A percentile compares a stretch with the other conserved stretches of the same genome.
Evolutionary conservation across 2,113 vertebrate genomes (phyloP).

Genomic region (Epinephelus fuscoguttatus): DNA sequence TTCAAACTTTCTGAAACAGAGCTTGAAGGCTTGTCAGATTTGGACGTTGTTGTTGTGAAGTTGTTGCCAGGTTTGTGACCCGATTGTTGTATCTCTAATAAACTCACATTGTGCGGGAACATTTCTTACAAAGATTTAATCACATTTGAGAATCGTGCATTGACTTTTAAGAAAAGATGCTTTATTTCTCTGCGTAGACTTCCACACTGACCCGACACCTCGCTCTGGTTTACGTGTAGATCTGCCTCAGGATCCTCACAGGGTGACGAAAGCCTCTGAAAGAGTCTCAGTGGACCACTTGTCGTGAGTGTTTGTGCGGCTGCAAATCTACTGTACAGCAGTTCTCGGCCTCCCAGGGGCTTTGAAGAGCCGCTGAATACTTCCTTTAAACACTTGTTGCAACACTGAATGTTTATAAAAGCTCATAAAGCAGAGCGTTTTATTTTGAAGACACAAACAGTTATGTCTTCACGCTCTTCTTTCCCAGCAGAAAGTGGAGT

Average conservation of each 20-base stretch:
- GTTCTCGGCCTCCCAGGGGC: background rate
- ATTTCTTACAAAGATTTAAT: background rate
- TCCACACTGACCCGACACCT: constrained; percentile 24
- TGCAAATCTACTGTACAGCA: constrained; percentile 21
- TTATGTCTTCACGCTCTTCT: background rate
- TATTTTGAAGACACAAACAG: constrained; percentile 20
- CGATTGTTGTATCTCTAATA: background rate
- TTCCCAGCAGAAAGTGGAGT: background rate
- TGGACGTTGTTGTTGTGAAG: background rate
- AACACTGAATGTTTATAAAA: background rate
- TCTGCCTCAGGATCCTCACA: constrained; percentile 29
- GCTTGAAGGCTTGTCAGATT: background rate
- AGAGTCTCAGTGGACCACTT: constrained; percentile 18
- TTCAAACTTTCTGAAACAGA: background rate
- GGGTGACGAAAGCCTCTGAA: constrained; percentile 71
- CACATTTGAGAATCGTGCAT: background rate
- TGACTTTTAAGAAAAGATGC: constrained; percentile 17
- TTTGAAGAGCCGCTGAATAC: background rate
- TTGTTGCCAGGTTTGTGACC: background rate
- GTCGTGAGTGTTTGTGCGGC: constrained; percentile 4
- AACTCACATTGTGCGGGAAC: background rate
- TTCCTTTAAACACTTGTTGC: constrained; percentile 8
- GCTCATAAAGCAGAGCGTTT: background rate
- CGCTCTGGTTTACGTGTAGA: constrained; percentile 4
- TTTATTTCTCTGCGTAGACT: background rate